Percentiles rank a stretch among this genome's conserved stretches.
phyloP scores from a whole-genome alignment of 23 tunicate species.

The Trididemnum miniatum region DNA sequence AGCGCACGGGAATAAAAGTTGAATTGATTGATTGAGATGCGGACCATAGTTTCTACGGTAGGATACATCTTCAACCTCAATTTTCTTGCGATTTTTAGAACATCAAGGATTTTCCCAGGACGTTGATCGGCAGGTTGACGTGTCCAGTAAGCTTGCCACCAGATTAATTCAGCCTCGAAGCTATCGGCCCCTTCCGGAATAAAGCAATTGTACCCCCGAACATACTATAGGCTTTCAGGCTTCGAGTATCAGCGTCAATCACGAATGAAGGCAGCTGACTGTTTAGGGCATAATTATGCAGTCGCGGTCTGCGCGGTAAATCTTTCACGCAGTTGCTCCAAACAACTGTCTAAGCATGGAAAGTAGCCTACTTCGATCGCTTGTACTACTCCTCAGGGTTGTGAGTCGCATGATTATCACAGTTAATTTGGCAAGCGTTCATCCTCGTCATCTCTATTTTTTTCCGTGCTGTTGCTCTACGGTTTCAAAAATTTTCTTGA shows the following conservation, averaged over 20 bases:
- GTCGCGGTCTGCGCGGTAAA: too few relatives aligned
- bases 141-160: too few relatives aligned
- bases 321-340: too few relatives aligned
- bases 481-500: not conserved
- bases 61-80: conserved; percentile 3
- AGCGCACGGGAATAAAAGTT: too few relatives aligned
- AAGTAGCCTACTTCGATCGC: too few relatives aligned
- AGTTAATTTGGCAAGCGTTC: not conserved
- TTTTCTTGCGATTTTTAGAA: not conserved
- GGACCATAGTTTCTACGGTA: not conserved
- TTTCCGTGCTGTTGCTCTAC: not conserved
- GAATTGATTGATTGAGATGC: too few relatives aligned
- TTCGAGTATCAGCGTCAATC: not conserved
- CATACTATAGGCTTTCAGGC: conserved; percentile 2
- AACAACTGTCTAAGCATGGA: not conserved
- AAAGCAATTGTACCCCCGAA: too few relatives aligned
- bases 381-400: too few relatives aligned
- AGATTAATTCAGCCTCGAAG: not conserved
- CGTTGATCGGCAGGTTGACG: too few relatives aligned
- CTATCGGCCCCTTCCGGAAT: conserved; percentile 6
- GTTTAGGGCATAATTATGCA: too few relatives aligned
- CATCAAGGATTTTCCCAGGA: not conserved
- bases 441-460: not conserved
- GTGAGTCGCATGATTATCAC: conserved; percentile 5
- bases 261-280: not conserved